Evolutionary conservation across 2,888 invertebrate species (phyloP), one percentile per base, ranked within the genome.

Genomic region (Anthophora plumipes): DNA sequence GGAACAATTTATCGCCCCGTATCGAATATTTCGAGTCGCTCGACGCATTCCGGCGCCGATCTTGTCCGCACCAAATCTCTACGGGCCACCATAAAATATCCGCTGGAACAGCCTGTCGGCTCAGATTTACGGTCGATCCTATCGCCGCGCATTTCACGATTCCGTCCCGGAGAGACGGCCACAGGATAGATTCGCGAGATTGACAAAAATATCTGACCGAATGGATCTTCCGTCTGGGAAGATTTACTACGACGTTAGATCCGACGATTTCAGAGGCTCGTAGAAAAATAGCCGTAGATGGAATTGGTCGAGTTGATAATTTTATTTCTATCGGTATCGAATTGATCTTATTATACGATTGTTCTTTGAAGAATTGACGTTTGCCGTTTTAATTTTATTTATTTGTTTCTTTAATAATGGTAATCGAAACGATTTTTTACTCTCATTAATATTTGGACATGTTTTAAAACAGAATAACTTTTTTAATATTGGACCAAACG

Each of bases 81-180:
- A 82, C 78, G 82, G 79, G 79, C 79, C 82, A 83, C 89, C 88
- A 89, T 89, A 89, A 90, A 90, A 87, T 86, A 88, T 88, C 68
- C 84, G 69, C 83, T 75, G 82, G 84, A 87, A 85, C 86, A 87
- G 87, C 85, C 88, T 85, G 85, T 86, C 85, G 83, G 88, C 87
- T 85, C 82, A 81, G 86, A 90, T 90, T 89, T 90, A 88, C 89
- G 85, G 76, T 81, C 88, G 85, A 88, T 86, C 84, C 86, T 85
- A 89, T 89, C 89, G 84, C 71, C 48, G 55, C 31, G 39, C 81
- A 50, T 77, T 75, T 80, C 72, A 66, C 66, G 73, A 70, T 73
- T 75, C 55, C 54, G 41, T 54, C 70, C 55, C 4, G 22, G 48
- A 6, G 11, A 20, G 74, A 74, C 52, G 60, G 22, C 46, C 67